Evolutionary conservation across 2,888 invertebrate genomes (phyloP).

Genomic region (Pandemis cinnamomeana): DNA sequence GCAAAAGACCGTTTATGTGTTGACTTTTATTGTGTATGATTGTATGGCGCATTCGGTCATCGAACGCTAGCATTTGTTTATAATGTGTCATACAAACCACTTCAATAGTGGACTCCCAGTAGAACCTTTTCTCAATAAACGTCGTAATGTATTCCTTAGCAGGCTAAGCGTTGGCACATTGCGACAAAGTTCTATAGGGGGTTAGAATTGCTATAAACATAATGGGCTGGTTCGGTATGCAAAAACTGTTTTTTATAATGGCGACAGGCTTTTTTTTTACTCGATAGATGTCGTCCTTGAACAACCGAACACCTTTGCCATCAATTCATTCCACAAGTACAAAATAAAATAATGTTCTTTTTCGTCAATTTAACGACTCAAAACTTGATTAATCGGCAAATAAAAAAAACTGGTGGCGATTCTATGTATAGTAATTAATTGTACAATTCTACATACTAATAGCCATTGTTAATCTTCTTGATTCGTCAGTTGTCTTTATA

Average conservation of each 20-base stretch:
- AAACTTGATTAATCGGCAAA: not conserved
- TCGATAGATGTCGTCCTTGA: constrained; percentile 21
- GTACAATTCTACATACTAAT: too few species aligned
- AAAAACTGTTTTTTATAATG: constrained; percentile 32
- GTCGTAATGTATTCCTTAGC: not conserved
- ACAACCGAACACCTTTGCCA: not conserved
- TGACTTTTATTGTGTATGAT: not conserved
- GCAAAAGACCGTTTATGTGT: constrained; percentile 6
- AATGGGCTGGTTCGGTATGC: constrained; percentile 22
- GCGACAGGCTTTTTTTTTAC: constrained; percentile 9
- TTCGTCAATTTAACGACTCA: not conserved
- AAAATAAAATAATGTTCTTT: not conserved
- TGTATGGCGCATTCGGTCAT: constrained; percentile 35
- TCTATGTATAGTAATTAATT: too few species aligned
- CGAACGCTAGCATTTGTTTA: constrained; percentile 35
- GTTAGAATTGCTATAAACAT: not conserved
- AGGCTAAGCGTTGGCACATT: not conserved
- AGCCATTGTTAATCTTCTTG: too few species aligned
- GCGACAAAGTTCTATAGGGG: not conserved
- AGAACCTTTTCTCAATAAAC: not conserved
- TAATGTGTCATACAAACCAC: constrained; percentile 6
- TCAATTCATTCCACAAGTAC: constrained; percentile 4
- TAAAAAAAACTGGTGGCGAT: not conserved
- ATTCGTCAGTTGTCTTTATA: too few species aligned
- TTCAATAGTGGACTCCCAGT: not conserved